Percentiles rank a stretch among this genome's conserved stretches.
Evolutionary conservation across 2,113 vertebrate species (phyloP).

Genomic region (Trogon surrucura): DNA sequence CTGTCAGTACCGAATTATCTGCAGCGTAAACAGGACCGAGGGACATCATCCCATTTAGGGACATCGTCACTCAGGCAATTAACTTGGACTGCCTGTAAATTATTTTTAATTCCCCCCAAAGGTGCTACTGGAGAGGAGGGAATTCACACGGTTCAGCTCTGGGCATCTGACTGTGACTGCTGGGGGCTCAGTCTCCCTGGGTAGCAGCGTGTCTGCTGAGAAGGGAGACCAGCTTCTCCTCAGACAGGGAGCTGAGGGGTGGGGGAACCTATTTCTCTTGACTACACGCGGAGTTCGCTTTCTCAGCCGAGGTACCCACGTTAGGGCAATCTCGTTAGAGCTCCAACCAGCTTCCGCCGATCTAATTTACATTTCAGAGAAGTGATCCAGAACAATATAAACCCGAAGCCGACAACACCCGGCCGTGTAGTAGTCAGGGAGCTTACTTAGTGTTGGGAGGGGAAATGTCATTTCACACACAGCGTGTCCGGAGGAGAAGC

Average conservation of each 20-base stretch:
- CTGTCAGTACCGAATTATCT: neutral
- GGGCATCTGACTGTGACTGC: neutral
- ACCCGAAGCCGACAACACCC: neutral
- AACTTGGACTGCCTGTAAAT: neutral
- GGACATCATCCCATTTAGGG: neutral
- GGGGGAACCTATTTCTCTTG: neutral
- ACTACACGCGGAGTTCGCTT: neutral
- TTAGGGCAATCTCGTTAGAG: neutral
- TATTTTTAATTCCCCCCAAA: neutral
- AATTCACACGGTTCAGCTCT: neutral
- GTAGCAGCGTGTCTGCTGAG: neutral
- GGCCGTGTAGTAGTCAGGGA: neutral
- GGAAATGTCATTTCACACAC: neutral
- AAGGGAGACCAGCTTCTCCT: neutral
- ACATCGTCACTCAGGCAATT: neutral
- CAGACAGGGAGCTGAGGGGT: neutral
- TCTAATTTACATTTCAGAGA: neutral
- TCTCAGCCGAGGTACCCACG: fast-evolving
- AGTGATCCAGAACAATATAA: neutral
- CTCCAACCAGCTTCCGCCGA: neutral
- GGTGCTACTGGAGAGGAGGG: neutral
- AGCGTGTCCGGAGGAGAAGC: neutral
- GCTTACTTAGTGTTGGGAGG: neutral
- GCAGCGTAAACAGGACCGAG: neutral
- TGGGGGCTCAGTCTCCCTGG: neutral